These are phyloP conservation scores for Grammomys surdaster DNA, from an alignment of 2,113 vertebrate species.

Conservation along the genomic window DNA sequence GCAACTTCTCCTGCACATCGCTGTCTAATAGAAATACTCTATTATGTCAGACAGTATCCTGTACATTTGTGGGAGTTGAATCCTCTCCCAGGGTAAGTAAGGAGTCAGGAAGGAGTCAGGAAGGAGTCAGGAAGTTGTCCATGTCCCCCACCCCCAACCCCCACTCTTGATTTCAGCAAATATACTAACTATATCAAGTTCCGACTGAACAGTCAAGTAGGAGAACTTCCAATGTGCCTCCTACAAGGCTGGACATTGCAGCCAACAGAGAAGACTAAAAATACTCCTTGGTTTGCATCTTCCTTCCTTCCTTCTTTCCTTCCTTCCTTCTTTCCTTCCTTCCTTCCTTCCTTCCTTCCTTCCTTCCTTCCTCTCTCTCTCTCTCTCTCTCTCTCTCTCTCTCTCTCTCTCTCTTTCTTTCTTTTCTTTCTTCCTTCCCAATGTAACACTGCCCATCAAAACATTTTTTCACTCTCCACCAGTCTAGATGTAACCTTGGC, in stretches of 20 bases:
- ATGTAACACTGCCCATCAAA: not conserved
- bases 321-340: not conserved
- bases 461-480: not conserved
- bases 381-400: too few species aligned
- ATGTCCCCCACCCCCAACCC: too few species aligned
- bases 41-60: not conserved
- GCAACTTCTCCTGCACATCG: not conserved
- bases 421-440: too few species aligned
- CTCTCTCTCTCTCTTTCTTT: too few species aligned
- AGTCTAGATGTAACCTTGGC: not conserved
- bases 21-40: not conserved
- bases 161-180: not conserved
- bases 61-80: not conserved
- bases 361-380: not conserved
- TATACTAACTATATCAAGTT: not conserved
- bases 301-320: not conserved
- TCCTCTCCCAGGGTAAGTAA: accelerated
- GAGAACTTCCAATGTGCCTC: not conserved
- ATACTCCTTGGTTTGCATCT: not conserved
- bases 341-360: not conserved
- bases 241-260: not conserved
- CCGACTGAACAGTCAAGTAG: too few species aligned
- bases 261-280: not conserved
- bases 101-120: not conserved
- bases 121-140: not conserved